A percentile compares a stretch with the other conserved stretches of the same genome.
phyloP scores from a whole-genome alignment of 2,113 vertebrate species.

The Calyptommatus sinebrachiatus region DNA sequence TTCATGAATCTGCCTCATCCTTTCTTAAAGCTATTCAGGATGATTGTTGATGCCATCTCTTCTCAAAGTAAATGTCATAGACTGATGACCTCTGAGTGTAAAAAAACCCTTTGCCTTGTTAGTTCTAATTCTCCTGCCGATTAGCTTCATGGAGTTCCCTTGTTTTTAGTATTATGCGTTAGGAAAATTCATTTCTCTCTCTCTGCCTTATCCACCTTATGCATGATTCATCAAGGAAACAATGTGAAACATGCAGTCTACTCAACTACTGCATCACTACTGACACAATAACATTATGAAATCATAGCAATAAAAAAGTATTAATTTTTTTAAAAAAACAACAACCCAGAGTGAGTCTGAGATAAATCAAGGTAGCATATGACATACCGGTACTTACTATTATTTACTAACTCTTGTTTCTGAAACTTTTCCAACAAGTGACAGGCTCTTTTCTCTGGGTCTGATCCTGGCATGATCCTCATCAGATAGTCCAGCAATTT shows the following conservation, averaged over 20 bases:
- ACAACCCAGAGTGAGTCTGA: too few relatives aligned
- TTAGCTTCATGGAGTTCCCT: too few relatives aligned
- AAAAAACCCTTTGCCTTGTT: too few relatives aligned
- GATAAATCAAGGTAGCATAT: neutral
- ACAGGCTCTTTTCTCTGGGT: constrained; percentile 80
- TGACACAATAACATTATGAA: neutral
- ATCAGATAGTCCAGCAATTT: constrained; percentile 83
- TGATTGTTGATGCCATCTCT: too few relatives aligned
- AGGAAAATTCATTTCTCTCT: too few relatives aligned
- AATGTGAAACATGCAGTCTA: neutral
- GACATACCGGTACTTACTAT: constrained; percentile 66
- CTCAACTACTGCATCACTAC: neutral
- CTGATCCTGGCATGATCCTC: constrained; percentile 80
- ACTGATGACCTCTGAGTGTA: too few relatives aligned
- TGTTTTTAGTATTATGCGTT: too few relatives aligned
- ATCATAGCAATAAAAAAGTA: neutral
- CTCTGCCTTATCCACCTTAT: too few relatives aligned
- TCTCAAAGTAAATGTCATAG: too few relatives aligned
- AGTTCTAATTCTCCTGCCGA: too few relatives aligned
- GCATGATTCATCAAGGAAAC: neutral
- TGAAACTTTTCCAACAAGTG: constrained; percentile 87
- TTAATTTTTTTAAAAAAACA: neutral
- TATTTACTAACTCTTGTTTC: constrained; percentile 76
- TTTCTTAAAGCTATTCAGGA: too few relatives aligned
- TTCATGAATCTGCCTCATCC: too few relatives aligned